These are phyloP conservation scores for Hippocampus guttulatus DNA, from an alignment of 2,113 vertebrate genomes.

Conservation along the genomic window DNA sequence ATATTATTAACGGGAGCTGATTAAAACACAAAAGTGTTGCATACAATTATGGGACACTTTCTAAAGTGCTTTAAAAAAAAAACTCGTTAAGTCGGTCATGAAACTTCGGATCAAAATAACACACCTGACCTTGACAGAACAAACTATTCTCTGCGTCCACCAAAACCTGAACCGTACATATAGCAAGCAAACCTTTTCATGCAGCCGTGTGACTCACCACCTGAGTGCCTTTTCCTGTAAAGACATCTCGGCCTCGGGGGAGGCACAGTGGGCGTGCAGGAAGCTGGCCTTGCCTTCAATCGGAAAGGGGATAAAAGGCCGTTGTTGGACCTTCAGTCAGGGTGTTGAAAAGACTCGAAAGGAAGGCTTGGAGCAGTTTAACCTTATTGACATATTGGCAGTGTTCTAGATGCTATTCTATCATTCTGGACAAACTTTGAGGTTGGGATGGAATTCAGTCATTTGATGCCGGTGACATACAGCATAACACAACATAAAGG, in stretches of 20 bases:
- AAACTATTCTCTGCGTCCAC: not conserved
- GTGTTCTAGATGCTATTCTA: conserved; percentile 19
- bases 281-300: conserved; percentile 40
- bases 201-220: conserved; percentile 3
- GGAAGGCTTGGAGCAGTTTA: conserved; percentile 12
- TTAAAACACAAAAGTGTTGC: conserved; percentile 25
- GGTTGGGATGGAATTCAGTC: conserved; percentile 20
- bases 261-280: conserved; percentile 14
- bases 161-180: conserved; percentile 3
- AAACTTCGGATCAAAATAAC: conserved; percentile 27
- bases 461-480: conserved; percentile 26
- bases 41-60: conserved; percentile 9
- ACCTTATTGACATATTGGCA: conserved; percentile 37
- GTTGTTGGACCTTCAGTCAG: conserved; percentile 21
- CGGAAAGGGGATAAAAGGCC: conserved; percentile 27
- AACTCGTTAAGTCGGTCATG: conserved; percentile 15
- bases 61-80: conserved; percentile 17
- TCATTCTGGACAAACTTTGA: conserved; percentile 42
- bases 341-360: conserved; percentile 20
- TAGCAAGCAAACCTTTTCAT: conserved; percentile 9
- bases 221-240: conserved; percentile 21
- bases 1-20: conserved; percentile 36
- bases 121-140: conserved; percentile 31
- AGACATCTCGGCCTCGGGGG: conserved; percentile 16
- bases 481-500: conserved; percentile 17